Percentiles rank a stretch among this genome's conserved stretches.
Conservation (phyloP, 2,888 invertebrate genomes). For the Polietes domitor region DNA sequence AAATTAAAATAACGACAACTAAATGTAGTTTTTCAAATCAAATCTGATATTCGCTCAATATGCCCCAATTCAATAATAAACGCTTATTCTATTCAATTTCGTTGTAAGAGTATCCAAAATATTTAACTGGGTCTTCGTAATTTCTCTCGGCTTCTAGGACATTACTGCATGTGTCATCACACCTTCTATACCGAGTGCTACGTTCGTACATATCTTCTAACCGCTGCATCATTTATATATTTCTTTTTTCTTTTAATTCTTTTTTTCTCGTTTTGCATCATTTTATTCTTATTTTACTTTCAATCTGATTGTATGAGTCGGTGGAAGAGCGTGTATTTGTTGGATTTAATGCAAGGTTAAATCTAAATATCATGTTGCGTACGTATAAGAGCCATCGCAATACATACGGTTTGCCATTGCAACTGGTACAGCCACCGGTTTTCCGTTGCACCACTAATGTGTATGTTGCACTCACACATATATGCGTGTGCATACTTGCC, state of each 20-base stretch:
- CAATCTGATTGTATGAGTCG: background rate
- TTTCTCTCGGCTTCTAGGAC: background rate
- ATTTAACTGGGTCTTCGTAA: background rate
- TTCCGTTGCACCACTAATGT: constrained; percentile 12
- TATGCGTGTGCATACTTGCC: no score
- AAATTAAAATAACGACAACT: no score
- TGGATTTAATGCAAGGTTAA: constrained; percentile 29
- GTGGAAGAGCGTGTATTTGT: background rate
- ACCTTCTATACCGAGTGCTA: background rate
- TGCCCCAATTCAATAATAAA: no score
- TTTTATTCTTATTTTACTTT: background rate
- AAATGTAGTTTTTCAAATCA: no score
- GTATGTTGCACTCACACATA: background rate
- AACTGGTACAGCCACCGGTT: constrained; percentile 2
- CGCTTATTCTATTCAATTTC: no score
- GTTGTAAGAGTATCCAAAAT: no score
- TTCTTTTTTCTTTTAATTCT: background rate
- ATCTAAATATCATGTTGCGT: constrained; percentile 22
- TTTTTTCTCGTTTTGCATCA: background rate
- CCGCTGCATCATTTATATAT: background rate
- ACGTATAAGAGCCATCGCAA: background rate
- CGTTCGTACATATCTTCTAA: background rate
- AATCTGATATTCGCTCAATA: no score
- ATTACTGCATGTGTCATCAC: constrained; percentile 12
- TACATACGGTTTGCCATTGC: constrained; percentile 5